A percentile compares a stretch with the other conserved stretches of the same genome.
These are phyloP conservation scores for Mechanitis mazaeus DNA, from an alignment of 2,888 invertebrate genomes.

Conservation along the genomic window DNA sequence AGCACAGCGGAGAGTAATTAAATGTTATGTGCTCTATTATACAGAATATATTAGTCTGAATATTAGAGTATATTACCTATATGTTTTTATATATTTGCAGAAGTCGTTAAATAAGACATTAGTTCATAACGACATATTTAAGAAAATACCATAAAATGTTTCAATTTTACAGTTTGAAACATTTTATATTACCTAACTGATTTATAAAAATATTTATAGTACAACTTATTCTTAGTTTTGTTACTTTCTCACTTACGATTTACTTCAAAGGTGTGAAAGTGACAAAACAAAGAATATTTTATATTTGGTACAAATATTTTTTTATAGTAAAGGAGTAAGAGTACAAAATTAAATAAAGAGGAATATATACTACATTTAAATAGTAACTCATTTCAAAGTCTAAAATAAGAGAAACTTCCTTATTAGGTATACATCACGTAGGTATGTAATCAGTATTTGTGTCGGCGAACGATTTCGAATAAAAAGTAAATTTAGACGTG, in stretches of 20 bases:
- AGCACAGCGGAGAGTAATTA: background rate
- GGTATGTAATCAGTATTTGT: constrained; percentile 27
- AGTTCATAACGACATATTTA: too few species aligned
- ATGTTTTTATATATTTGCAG: background rate
- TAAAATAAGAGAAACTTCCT: constrained; percentile 49
- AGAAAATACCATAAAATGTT: too few species aligned
- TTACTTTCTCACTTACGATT: too few species aligned
- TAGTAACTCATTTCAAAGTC: background rate
- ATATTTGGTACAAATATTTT: too few species aligned
- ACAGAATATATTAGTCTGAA: background rate
- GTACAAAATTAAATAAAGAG: background rate
- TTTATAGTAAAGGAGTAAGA: background rate
- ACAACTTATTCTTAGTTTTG: too few species aligned
- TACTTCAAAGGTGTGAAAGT: too few species aligned
- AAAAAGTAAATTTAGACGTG: constrained; percentile 23
- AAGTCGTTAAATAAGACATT: background rate
- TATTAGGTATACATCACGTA: constrained; percentile 55
- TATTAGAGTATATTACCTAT: too few species aligned
- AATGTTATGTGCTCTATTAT: background rate
- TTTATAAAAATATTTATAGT: too few species aligned
- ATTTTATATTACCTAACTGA: too few species aligned
- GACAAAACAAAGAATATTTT: too few species aligned
- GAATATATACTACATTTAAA: background rate
- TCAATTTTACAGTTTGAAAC: too few species aligned
- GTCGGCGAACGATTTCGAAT: constrained; percentile 26